Evolutionary conservation across 2,888 invertebrate species (phyloP), one percentile per base, ranked within the genome.

Genomic region (Volucella zonaria): DNA sequence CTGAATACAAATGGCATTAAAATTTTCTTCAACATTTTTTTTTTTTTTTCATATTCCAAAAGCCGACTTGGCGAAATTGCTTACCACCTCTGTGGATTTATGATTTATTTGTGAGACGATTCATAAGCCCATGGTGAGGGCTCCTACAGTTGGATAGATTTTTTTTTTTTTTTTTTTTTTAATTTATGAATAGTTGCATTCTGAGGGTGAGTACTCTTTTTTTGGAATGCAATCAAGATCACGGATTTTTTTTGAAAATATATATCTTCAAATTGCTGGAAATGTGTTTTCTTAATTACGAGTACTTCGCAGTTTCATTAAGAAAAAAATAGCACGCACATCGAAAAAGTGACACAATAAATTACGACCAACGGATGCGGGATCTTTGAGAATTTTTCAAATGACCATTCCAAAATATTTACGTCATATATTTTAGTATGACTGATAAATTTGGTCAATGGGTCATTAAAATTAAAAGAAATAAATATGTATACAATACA

Each of bases 371-470:
- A 18, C 47, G 12, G 40, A 49, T 56, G 74, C 64, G 61, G 18
- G n/a, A 15, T 61, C 40, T 38, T 38, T 9, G 62, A 14, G 38
- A 12, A 40, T 14, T n/a, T 18, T 40, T 71, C 9, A 9, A 38
- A 45, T 38, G 75, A 23, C 47, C 70, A 77, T 77, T 70, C 59
- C 70, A 31, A n/a, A 62, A 47, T 56, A 62, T 77, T 70, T 70
- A 70, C 70, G 79, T 71, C 73, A 79, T 47, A n/a, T n/a, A n/a
- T n/a, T n/a, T n/a, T n/a, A n/a, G n/a, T n/a, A 59, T 38, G 40
- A 31, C 40, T 61, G 66, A 68, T 62, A 52, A 31, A 67, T 61
- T 74, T 56, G 67, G 68, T 61, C 66, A 73, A 67, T 56, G 64
- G 67, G 74, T 74, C 61, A 67, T 79, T 47, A 56, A 76, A 70